Evolutionary conservation across 2,113 vertebrate genomes (phyloP), one percentile per base, ranked within the genome.

Genomic region (Rafetus swinhoei): DNA sequence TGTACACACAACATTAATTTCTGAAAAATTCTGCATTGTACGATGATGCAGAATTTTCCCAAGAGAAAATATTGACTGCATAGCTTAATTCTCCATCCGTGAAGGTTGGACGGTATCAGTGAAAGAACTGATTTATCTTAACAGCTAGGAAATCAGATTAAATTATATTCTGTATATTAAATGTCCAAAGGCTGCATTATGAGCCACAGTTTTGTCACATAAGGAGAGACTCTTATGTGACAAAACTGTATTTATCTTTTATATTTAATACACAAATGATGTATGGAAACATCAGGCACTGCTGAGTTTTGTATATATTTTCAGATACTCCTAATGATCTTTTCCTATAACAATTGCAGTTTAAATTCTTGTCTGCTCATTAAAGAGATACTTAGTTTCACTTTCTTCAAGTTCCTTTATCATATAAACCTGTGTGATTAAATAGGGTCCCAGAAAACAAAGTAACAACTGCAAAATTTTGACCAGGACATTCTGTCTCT

Each of bases 41-140:
- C 57, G 25, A 10, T 59, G 57, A 24, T 4, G 24, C 57, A 59
- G 57, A 59, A 59, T 59, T 59, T 10, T 24, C 24, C 10, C 24
- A 27, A 10, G 10, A 59, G 57, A 25, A 25, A 1, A 32, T 7
- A 53, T 0, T 90, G n/a, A 21, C 65, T 84, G 74, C 65, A 87
- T 7, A 21, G 21, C 54, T 29, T 25, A 81, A 85, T 2, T 5
- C 35, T 35, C 65, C 8, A 19, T 0, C 80, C 76, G 76, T 35
- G 53, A 85, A 54, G 24, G 50, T n/a, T 16, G 0, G 45, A 79
- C 81, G 39, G 6, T 14, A 74, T 8, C 39, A 93, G 81, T 90
- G 22, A 35, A 92, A 92, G 60, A 94, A 89, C 35, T 80, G 84
- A 93, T 29, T 59, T 89, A 85, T 22, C 59, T 22, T 27, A 82